Base-by-base conservation (phyloP, 2,888 invertebrate species). In the Polyommatus iphigenia region DNA sequence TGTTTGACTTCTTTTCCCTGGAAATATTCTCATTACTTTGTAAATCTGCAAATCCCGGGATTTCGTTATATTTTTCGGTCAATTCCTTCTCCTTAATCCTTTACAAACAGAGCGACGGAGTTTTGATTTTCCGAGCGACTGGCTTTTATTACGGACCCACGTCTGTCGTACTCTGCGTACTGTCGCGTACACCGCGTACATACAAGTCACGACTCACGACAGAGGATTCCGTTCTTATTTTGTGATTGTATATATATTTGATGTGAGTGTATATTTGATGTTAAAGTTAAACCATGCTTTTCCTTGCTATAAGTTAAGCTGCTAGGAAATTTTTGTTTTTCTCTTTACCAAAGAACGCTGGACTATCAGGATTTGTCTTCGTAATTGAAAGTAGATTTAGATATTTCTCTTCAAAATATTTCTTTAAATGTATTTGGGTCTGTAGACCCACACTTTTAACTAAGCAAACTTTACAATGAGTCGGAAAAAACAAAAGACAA, bases 51-150 rank as follows among this genome's bases (percentile, higher is more conserved):
- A 67, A 67, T 18, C 18, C 32, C 29, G 67, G 67, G 32, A 67
- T 67, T 67, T 29, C 1, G 6, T 67, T 67, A 67, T 32, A 67
- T 67, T 67, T 62, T 29, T 67, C 67, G 67, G 67, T 67, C 29
- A 29, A 32, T 32, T 67, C 67, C 6, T 67, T 29, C 29, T 15
- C 67, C 67, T 67, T 67, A 67, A 67, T 67, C 67, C 67, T 67
- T 67, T 67, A 67, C 67, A 67, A 67, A 67, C 67, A 67, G 29
- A 67, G 67, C 29, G 24, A 29, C 4, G 15, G 67, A 29, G 15
- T 67, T 67, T 67, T 67, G 67, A 67, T 67, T 67, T 67, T 67
- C 67, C 29, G 29, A 67, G 67, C 67, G 67, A 67, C 29, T 67
- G 29, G 29, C 1, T 67, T 67, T 67, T 67, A 32, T 32, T 67